Evolutionary conservation across 2,113 vertebrate species (phyloP), one percentile per base, ranked within the genome.

Genomic region (Pseudopodoces humilis): DNA sequence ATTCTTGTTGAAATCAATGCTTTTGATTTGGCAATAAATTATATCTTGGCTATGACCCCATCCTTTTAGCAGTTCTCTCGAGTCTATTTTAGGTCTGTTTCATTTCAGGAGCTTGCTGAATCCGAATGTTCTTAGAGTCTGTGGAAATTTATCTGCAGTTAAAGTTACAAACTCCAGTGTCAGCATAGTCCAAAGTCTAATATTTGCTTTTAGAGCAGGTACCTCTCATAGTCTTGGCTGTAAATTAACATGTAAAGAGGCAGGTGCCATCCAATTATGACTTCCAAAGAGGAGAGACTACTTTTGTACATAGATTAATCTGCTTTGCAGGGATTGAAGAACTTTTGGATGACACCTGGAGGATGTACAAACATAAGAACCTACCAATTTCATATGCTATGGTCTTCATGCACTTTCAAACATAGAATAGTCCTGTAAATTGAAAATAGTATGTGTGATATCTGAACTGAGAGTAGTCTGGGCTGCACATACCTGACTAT

Each of bases 11-110:
- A 80, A 97, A 86, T 93, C 30, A 50, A 37, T 81, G 27, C 17
- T 75, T 97, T 86, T n/a, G 35, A 83, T 94, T 90, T 81, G 39
- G 16, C 47, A 83, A 53, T 92, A 78, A 93, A 96, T 90, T 81
- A 88, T 69, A 56, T 44, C 50, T n/a, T 74, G 43, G 35, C 83
- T 94, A 72, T 81, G 80, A 94, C 79, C 47, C 68, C 1, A 3
- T 93, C 27, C 60, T 86, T 91, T 86, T 83, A 92, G 80, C 68
- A 81, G 33, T 55, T 79, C 59, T 88, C 39, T 88, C 35, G 67
- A 28, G 56, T 67, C 62, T 74, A 2, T 81, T 88, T 63, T 81
- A 10, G 33, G 55, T 90, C 86, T 94, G 68, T 86, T 95, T 92
- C 47, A 35, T 70, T 96, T 96, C 79, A 90, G 59, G 21, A 80